Evolutionary conservation across 2,888 invertebrate genomes (phyloP).

Genomic region (Chymomyza fuscimana): DNA sequence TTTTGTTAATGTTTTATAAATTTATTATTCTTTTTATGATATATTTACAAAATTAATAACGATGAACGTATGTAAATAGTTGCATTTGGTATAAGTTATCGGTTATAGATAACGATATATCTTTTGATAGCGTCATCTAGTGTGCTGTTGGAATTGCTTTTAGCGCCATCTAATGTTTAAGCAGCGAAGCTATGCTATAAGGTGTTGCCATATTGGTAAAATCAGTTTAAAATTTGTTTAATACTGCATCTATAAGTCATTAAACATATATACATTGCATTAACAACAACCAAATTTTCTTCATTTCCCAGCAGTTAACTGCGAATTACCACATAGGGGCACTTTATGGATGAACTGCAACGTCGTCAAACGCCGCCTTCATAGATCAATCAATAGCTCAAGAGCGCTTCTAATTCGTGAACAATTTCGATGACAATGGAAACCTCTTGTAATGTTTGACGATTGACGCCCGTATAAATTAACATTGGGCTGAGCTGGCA

Average conservation of each 20-base stretch:
- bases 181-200: neutral
- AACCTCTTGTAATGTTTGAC: slow-evolving; percentile 20
- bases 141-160: neutral
- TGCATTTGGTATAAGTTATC: neutral
- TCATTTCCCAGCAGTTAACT: neutral
- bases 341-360: neutral
- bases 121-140: neutral
- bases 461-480: slow-evolving; percentile 46
- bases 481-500: slow-evolving; percentile 46
- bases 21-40: neutral
- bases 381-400: slow-evolving; percentile 42
- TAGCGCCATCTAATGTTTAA: neutral
- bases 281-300: too few relatives aligned
- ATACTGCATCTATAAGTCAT: neutral
- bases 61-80: neutral
- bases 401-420: slow-evolving; percentile 16
- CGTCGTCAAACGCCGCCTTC: slow-evolving; percentile 23
- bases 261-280: neutral
- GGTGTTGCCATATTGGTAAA: neutral
- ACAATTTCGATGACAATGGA: slow-evolving; percentile 6
- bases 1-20: slow-evolving; percentile 74
- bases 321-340: neutral
- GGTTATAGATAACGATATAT: neutral
- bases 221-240: neutral
- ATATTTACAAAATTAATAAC: neutral